Percentiles rank a stretch among this genome's conserved stretches.
Conservation (phyloP, 2,888 invertebrate genomes). For the Aphidius colemani region DNA sequence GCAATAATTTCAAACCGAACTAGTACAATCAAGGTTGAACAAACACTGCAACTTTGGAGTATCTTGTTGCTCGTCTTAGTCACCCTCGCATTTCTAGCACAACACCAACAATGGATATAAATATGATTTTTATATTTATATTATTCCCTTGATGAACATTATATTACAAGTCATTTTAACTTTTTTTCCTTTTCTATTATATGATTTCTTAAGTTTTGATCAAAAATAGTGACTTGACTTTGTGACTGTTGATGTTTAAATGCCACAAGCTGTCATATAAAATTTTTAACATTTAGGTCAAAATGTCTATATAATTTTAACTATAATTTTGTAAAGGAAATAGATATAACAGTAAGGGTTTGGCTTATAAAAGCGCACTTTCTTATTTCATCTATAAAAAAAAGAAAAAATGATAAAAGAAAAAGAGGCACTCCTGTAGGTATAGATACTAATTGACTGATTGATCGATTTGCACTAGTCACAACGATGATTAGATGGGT, state of each 20-base stretch:
- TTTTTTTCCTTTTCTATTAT: no score
- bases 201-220: no score
- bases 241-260: no score
- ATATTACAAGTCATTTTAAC: no score
- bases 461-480: constrained; percentile 25
- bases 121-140: no score
- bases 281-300: no score
- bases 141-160: no score
- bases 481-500: constrained; percentile 8
- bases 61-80: not conserved
- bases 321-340: no score
- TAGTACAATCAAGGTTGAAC: constrained; percentile 35
- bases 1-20: constrained; percentile 35
- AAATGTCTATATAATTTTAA: no score
- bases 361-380: not conserved
- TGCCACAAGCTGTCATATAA: no score
- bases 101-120: constrained; percentile 23
- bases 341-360: no score
- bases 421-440: constrained; percentile 23
- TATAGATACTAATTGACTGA: constrained; percentile 20
- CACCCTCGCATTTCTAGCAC: constrained; percentile 21
- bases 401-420: not conserved
- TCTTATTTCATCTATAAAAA: not conserved
- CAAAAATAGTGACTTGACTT: no score
- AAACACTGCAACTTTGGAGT: not conserved